These are phyloP conservation scores for Melanchra persicariae DNA, from an alignment of 2,888 invertebrate species.

Conservation along the genomic window DNA sequence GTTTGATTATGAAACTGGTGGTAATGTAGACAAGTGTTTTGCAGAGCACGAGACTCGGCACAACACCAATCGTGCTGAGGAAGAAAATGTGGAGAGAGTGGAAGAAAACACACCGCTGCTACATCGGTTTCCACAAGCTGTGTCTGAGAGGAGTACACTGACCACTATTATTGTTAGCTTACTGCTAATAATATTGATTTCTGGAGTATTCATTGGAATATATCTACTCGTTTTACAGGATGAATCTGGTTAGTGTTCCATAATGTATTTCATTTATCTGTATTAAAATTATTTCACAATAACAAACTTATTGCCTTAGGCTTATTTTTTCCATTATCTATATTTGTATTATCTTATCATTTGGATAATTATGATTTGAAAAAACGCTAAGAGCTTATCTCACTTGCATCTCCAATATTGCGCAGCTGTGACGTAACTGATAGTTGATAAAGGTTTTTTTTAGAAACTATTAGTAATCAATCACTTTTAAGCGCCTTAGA, in stretches of 20 bases:
- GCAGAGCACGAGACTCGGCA: slow-evolving; percentile 82
- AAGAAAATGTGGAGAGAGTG: slow-evolving; percentile 51
- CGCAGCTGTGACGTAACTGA: neutral
- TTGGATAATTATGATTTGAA: neutral
- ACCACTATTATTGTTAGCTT: slow-evolving; percentile 74
- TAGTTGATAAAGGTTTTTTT: neutral
- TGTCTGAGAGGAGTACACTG: slow-evolving; percentile 54
- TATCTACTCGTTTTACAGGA: slow-evolving; percentile 82
- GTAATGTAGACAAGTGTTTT: slow-evolving; percentile 49
- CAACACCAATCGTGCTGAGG: slow-evolving; percentile 70
- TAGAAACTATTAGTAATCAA: no score
- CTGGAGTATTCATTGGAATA: slow-evolving; percentile 82
- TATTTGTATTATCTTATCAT: neutral
- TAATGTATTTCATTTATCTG: neutral
- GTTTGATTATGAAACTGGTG: slow-evolving; percentile 30
- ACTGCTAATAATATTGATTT: slow-evolving; percentile 75
- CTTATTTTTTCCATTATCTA: neutral
- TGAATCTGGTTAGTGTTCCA: slow-evolving; percentile 74
- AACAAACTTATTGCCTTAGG: neutral
- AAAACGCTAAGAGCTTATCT: neutral
- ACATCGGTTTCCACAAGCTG: slow-evolving; percentile 69
- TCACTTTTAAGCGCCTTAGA: no score
- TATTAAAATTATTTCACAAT: neutral
- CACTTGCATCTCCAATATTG: neutral
- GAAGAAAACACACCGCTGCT: slow-evolving; percentile 79